Evolutionary conservation across 30 jellyfish, hydroid and myxozoan genomes (phyloP).

Genomic region (Catostylus mosaicus): DNA sequence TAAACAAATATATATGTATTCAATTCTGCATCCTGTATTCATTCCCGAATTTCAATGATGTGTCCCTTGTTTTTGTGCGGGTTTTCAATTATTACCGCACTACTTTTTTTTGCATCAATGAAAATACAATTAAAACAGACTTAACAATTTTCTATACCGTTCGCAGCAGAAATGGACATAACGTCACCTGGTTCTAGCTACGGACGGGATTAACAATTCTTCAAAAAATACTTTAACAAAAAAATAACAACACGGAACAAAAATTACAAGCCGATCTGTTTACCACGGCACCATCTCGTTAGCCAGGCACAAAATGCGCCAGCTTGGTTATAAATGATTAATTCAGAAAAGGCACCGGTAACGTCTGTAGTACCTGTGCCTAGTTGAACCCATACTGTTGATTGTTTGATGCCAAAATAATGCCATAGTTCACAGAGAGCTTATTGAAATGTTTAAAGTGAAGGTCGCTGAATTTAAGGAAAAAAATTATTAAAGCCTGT

Average conservation of each 20-base stretch:
- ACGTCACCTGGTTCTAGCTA: conserved; percentile 10
- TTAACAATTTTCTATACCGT: not conserved
- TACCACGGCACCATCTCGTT: no score
- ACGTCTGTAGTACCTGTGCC: not conserved
- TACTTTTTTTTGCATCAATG: no score
- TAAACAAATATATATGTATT: no score
- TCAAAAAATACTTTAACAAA: not conserved
- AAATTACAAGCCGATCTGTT: not conserved
- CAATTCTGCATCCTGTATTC: no score
- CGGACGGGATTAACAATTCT: not conserved
- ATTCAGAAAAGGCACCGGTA: conserved; percentile 13
- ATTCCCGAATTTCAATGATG: no score
- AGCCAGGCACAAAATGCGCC: not conserved
- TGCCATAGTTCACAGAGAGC: conserved; percentile 27
- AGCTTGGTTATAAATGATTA: conserved; percentile 7
- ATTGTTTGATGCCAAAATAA: not conserved
- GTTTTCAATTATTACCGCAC: no score
- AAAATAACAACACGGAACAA: not conserved
- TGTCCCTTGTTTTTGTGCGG: no score
- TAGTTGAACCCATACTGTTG: not conserved
- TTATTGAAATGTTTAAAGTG: conserved; percentile 2
- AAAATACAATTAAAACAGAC: no score
- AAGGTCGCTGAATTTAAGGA: conserved; percentile 18
- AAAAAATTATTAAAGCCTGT: conserved; percentile 15
- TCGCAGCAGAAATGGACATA: conserved; percentile 3